Evolutionary conservation across 1,140 invertebrate genomes (phyloP).

Genomic region (Drosophila busckii): DNA sequence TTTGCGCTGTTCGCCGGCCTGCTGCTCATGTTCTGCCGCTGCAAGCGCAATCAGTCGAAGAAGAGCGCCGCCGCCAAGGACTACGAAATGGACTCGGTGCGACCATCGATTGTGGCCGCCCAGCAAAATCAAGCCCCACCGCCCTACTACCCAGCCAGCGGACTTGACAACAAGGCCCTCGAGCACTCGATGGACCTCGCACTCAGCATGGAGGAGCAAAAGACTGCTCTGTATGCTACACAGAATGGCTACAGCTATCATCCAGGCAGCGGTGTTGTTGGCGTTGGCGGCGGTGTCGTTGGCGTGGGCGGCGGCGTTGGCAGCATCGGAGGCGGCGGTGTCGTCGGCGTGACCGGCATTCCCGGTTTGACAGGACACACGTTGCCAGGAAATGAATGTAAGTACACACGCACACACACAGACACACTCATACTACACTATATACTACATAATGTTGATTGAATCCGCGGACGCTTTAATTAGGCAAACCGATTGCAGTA

Average conservation of each 20-base stretch:
- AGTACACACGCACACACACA: slow-evolving; percentile 77
- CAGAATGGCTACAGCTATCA: slow-evolving; percentile 92
- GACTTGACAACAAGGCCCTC: slow-evolving; percentile 93
- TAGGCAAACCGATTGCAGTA: too few species aligned
- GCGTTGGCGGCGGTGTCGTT: slow-evolving; percentile 44
- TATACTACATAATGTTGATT: not conserved
- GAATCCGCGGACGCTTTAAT: too few species aligned
- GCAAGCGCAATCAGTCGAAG: slow-evolving; percentile 89
- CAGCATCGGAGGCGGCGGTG: slow-evolving; percentile 36
- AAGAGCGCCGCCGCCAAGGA: slow-evolving; percentile 89
- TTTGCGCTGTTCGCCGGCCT: slow-evolving; percentile 88
- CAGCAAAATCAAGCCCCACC: slow-evolving; percentile 90
- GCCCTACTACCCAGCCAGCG: slow-evolving; percentile 90
- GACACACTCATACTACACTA: slow-evolving; percentile 7
- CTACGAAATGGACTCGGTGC: slow-evolving; percentile 91
- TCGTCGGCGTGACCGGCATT: slow-evolving; percentile 79
- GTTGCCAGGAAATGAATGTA: slow-evolving; percentile 87
- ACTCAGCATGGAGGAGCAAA: slow-evolving; percentile 89
- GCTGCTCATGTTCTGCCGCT: slow-evolving; percentile 91
- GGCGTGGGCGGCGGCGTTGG: slow-evolving; percentile 52
- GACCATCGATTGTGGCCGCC: slow-evolving; percentile 86
- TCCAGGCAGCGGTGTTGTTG: slow-evolving; percentile 80
- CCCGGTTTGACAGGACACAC: slow-evolving; percentile 72
- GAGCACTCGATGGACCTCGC: slow-evolving; percentile 92
- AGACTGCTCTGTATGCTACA: slow-evolving; percentile 87